These are phyloP conservation scores for Salminus brasiliensis DNA, from an alignment of 2,113 vertebrate species.

Conservation along the genomic window DNA sequence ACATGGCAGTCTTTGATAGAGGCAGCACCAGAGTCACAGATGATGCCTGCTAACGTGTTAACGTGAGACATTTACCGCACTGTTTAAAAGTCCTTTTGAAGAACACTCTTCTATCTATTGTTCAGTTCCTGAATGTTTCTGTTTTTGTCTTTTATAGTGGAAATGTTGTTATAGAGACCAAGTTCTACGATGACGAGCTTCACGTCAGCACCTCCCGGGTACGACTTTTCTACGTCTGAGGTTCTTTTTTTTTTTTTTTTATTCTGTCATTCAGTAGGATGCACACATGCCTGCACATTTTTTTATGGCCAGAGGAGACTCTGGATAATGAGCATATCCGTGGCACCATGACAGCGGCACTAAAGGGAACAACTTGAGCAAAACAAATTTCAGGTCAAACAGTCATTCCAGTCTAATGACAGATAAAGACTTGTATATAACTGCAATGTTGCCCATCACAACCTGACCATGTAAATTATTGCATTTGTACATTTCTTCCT, in stretches of 20 bases:
- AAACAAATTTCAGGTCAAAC: slow-evolving; percentile 41
- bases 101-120: not conserved
- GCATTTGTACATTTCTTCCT: slow-evolving; percentile 55
- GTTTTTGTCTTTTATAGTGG: slow-evolving; percentile 77
- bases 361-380: slow-evolving; percentile 49
- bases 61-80: slow-evolving; percentile 94
- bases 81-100: not conserved
- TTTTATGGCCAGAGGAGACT: slow-evolving; percentile 40
- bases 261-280: slow-evolving; percentile 36
- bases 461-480: slow-evolving; percentile 63
- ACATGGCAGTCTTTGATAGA: slow-evolving; percentile 99
- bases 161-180: slow-evolving; percentile 99
- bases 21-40: slow-evolving; percentile 97
- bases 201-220: slow-evolving; percentile 98
- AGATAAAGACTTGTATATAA: slow-evolving; percentile 61
- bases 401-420: slow-evolving; percentile 46
- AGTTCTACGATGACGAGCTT: slow-evolving; percentile 97
- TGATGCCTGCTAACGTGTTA: slow-evolving; percentile 99
- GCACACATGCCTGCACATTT: slow-evolving; percentile 43
- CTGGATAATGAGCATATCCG: slow-evolving; percentile 31
- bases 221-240: slow-evolving; percentile 98
- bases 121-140: not conserved
- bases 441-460: slow-evolving; percentile 61
- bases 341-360: slow-evolving; percentile 39
- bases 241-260: slow-evolving; percentile 49